A percentile compares a stretch with the other conserved stretches of the same genome.
phyloP scores from a whole-genome alignment of 2,797 vertebrate species.

The Syndactyla subalaris region DNA sequence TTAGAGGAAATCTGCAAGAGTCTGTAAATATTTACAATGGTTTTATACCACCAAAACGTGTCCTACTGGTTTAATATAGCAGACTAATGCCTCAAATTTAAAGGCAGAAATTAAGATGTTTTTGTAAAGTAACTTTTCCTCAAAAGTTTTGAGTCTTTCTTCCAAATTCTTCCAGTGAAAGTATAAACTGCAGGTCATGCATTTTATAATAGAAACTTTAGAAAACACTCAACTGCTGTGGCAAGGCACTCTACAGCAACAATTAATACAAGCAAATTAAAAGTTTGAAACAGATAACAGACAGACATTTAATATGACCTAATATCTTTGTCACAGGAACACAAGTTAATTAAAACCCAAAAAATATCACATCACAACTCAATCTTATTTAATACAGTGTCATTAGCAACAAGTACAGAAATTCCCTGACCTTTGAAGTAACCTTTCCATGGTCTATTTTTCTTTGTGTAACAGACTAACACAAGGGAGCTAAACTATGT shows the following conservation, averaged over 20 bases:
- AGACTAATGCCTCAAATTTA: neutral
- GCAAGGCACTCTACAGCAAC: neutral
- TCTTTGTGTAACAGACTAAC: slow-evolving; percentile 47
- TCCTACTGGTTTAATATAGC: neutral
- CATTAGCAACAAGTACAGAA: slow-evolving; percentile 35
- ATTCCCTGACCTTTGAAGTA: slow-evolving; percentile 26
- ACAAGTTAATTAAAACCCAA: neutral
- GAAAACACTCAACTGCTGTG: neutral
- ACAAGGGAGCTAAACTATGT: slow-evolving; percentile 50
- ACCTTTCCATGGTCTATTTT: slow-evolving; percentile 50
- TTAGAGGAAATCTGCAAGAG: neutral
- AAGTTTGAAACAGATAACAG: neutral
- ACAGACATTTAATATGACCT: neutral
- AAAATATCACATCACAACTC: neutral
- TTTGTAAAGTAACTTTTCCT: neutral
- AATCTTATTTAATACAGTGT: slow-evolving; percentile 3
- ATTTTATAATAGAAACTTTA: neutral
- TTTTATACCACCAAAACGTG: neutral
- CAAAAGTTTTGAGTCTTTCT: neutral
- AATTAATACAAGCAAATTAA: neutral
- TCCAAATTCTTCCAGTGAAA: neutral
- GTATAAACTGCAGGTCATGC: neutral
- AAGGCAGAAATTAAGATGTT: neutral
- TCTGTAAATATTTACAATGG: neutral
- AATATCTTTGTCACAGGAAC: neutral